Conservation (phyloP, 1,140 invertebrate genomes). For the Thrips palmi region DNA sequence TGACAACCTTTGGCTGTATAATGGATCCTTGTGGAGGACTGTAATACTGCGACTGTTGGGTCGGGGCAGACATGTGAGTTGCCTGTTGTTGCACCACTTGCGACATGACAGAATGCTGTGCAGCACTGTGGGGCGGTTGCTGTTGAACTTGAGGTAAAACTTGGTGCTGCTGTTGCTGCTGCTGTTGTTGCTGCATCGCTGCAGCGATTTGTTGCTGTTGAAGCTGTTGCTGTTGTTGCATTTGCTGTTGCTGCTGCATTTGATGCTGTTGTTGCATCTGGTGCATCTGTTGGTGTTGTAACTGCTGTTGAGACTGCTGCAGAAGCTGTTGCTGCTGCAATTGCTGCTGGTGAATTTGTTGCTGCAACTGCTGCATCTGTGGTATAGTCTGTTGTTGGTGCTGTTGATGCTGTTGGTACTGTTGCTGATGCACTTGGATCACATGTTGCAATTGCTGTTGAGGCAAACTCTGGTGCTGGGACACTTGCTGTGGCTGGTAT, state of each 20-base stretch:
- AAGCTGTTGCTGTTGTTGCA: conserved; percentile 14
- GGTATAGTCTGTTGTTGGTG: conserved; percentile 12
- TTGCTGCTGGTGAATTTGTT: conserved; percentile 16
- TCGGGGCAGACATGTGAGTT: conserved; percentile 28
- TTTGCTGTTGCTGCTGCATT: conserved; percentile 14
- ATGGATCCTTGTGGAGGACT: conserved; percentile 23
- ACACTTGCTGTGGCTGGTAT: conserved; percentile 7
- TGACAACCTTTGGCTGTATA: conserved; percentile 25
- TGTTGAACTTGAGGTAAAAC: conserved; percentile 22
- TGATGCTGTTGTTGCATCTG: conserved; percentile 13
- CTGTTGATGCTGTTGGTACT: conserved; percentile 12
- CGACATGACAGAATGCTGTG: too few species aligned
- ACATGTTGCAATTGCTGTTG: conserved; percentile 13
- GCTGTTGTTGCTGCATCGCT: conserved; percentile 18
- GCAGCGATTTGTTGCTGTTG: conserved; percentile 7
- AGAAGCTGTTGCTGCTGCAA: conserved; percentile 12
- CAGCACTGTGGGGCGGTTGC: conserved; percentile 22
- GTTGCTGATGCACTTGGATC: conserved; percentile 9
- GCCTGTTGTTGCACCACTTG: conserved; percentile 24
- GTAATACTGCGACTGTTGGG: conserved; percentile 27
- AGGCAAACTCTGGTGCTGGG: conserved; percentile 10
- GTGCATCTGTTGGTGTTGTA: conserved; percentile 10
- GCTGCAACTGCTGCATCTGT: conserved; percentile 12
- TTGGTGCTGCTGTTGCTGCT: conserved; percentile 18
- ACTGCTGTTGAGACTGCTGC: conserved; percentile 14